Conservation (phyloP, 2,797 vertebrate species). For the Ptychobarbus kaznakovi region DNA sequence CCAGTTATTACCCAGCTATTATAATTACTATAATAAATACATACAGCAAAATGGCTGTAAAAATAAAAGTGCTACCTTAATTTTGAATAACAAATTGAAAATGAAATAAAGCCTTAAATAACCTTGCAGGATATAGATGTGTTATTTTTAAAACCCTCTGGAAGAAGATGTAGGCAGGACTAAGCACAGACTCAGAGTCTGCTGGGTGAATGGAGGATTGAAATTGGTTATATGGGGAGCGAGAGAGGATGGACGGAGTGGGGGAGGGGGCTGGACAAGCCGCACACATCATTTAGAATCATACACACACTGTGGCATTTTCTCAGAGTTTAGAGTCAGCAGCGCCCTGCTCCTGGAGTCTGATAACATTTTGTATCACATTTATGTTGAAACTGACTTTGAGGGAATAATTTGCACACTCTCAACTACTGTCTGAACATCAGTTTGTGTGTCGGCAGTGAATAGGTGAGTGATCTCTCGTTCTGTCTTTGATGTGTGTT, state of each 20-base stretch:
- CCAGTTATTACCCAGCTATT: neutral
- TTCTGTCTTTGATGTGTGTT: constrained; percentile 37
- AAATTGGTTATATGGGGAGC: constrained; percentile 40
- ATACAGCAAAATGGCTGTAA: neutral
- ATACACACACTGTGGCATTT: neutral
- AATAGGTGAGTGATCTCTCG: constrained; percentile 75
- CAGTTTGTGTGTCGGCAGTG: constrained; percentile 60
- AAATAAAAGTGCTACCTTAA: neutral
- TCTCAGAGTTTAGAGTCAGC: neutral
- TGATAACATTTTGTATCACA: neutral
- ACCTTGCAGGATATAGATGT: neutral
- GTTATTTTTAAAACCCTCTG: neutral
- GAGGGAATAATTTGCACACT: constrained; percentile 21
- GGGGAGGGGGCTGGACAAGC: constrained; percentile 68
- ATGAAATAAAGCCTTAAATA: neutral
- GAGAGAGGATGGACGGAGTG: constrained; percentile 41
- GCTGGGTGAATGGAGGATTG: constrained; percentile 67
- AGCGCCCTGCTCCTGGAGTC: neutral
- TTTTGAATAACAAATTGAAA: neutral
- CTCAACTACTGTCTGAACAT: constrained; percentile 62
- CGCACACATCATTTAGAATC: neutral
- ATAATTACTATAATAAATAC: neutral
- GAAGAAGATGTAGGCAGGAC: neutral
- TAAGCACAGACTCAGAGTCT: neutral
- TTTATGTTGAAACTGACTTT: constrained; percentile 5